Percentiles rank a stretch among this genome's conserved stretches.
These are phyloP conservation scores for Ceriagrion tenellum DNA, from an alignment of 2,888 invertebrate genomes.

Conservation along the genomic window DNA sequence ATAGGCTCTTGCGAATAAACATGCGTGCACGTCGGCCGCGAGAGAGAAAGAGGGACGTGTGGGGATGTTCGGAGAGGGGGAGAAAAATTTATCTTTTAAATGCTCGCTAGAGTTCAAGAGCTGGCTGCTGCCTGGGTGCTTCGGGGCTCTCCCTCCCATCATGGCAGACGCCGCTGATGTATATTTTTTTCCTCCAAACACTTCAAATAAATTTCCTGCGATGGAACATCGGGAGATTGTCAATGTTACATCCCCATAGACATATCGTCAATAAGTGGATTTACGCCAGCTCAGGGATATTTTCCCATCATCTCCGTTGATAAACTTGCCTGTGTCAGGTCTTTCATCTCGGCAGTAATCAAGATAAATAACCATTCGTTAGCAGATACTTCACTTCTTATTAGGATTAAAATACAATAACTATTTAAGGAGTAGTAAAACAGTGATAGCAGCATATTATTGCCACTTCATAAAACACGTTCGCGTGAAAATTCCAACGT, in stretches of 20 bases:
- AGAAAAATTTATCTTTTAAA: background rate
- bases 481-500: too few species aligned
- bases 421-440: background rate
- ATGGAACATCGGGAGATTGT: background rate
- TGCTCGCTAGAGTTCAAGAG: background rate
- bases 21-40: background rate
- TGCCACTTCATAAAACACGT: background rate
- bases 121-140: background rate
- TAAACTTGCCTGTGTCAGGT: background rate
- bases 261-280: background rate
- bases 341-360: background rate
- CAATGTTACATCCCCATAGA: background rate
- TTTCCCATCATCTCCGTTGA: background rate
- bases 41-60: background rate
- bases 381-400: background rate
- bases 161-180: background rate
- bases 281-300: background rate
- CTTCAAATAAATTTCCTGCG: background rate
- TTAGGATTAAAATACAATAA: background rate
- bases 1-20: background rate
- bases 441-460: background rate
- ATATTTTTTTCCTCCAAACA: background rate
- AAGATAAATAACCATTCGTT: background rate
- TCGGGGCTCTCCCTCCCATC: background rate
- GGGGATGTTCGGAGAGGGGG: background rate